Evolutionary conservation across 2,797 vertebrate species (phyloP), one percentile per base, ranked within the genome.

Genomic region (Podargus strigoides): DNA sequence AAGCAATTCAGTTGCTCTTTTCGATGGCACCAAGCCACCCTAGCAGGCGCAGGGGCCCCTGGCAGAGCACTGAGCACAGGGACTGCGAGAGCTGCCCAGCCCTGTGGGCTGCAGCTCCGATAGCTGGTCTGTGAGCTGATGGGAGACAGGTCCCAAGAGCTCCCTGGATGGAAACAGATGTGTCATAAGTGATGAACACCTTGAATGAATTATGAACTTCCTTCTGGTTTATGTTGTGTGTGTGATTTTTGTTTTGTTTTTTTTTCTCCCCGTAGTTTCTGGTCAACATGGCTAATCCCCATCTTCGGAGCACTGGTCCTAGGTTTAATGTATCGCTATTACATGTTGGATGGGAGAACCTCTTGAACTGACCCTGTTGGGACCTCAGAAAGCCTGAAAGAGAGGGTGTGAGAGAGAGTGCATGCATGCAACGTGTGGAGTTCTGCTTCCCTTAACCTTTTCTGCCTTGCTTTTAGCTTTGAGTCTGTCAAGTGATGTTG

Each of bases 281-380:
- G 99, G 99, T 97, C 97, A 3, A 98, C 97, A 1, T 99, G 99
- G 99, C 93, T 99, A 87, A 98, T 99, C 94, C 99, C 98, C 75
- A 96, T 98, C 34, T 11, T 99, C 2, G 98, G 97, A n/a, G 98
- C 98, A 2, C 69, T 96, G 60, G 94, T 98, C 67, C 58, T 99
- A 62, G 99, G 98, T 37, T 67, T 99, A 79, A 96, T 99, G 97
- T 99, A 99, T 96, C 99, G 99, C 67, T 99, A 98, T 95, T 99
- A 98, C 93, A 64, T 96, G 79, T 37, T 97, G 46, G 99, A 99
- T 72, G 98, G 98, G 96, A 99, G 97, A 95, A 98, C 98, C 58
- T 98, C 98, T 72, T 98, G 98, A 98, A 50, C 73, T 77, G 89
- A 32, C 87, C 59, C 32, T 66, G 63, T n/a, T 75, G 94, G 80